Conservation (phyloP, 2,797 vertebrate genomes). For the Falco berigora region DNA sequence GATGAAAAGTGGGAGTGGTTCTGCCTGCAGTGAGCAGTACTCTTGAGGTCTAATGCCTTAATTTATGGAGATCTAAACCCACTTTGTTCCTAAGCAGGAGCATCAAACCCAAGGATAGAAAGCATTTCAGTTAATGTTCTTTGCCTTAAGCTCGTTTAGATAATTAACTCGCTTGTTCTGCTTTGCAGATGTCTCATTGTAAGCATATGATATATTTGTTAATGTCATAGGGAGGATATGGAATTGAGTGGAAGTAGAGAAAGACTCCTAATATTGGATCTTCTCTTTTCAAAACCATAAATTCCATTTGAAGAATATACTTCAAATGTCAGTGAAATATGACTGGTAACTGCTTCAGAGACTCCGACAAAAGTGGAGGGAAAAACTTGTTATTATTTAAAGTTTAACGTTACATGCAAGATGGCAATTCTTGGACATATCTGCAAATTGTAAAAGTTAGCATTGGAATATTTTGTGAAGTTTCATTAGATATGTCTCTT, state of each 20-base stretch:
- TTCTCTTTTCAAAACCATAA: not conserved
- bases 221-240: not conserved
- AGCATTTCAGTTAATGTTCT: not conserved
- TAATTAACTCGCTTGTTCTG: not conserved
- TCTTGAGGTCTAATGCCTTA: not conserved
- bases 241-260: not conserved
- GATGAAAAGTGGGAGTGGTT: not conserved
- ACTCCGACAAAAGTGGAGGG: not conserved
- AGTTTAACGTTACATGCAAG: not conserved
- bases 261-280: not conserved
- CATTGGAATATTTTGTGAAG: not conserved
- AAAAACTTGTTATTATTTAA: not conserved
- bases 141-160: not conserved
- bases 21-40: not conserved
- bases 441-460: not conserved
- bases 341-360: not conserved
- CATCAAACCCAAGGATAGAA: not conserved
- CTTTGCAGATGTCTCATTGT: not conserved
- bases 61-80: not conserved
- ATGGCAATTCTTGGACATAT: not conserved
- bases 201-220: not conserved
- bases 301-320: not conserved
- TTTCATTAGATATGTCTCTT: not conserved
- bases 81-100: not conserved
- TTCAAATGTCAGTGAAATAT: not conserved